Conservation (phyloP, 64 coral and sea anemone genomes). For the Trachythela sp. region DNA sequence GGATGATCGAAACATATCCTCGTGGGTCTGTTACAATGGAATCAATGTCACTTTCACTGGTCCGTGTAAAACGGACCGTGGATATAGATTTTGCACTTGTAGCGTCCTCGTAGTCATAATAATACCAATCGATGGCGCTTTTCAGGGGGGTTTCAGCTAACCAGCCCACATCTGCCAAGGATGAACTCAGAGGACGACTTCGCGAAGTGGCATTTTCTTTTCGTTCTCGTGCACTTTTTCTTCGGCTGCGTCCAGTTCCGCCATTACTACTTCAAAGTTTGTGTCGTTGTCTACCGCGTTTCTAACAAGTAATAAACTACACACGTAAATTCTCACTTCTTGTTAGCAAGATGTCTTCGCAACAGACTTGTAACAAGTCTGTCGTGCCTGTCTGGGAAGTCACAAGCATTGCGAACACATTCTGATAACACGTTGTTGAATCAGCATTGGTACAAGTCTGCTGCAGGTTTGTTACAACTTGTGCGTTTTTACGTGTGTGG, state of each 20-base stretch:
- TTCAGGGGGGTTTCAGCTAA: neutral
- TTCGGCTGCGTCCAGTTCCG: neutral
- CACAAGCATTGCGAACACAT: too few species aligned
- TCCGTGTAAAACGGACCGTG: neutral
- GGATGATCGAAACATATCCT: constrained; percentile 33
- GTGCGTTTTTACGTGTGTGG: too few species aligned
- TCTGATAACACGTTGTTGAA: too few species aligned
- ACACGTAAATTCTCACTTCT: neutral
- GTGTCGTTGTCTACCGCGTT: neutral
- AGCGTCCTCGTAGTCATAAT: neutral
- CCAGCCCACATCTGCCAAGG: neutral
- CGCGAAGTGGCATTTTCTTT: neutral
- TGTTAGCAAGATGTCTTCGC: too few species aligned
- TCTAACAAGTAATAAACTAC: neutral
- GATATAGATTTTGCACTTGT: neutral
- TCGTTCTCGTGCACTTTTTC: neutral
- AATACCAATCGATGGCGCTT: neutral
- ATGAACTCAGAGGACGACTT: neutral
- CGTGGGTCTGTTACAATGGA: constrained; percentile 45
- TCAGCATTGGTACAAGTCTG: too few species aligned
- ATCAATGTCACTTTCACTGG: neutral
- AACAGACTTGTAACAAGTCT: too few species aligned
- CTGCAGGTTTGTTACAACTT: too few species aligned
- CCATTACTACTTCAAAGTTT: neutral
- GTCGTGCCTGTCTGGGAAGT: too few species aligned